Evolutionary conservation across 1,140 invertebrate species (phyloP), one percentile per base, ranked within the genome.

Genomic region (Tetragonula clypearis): DNA sequence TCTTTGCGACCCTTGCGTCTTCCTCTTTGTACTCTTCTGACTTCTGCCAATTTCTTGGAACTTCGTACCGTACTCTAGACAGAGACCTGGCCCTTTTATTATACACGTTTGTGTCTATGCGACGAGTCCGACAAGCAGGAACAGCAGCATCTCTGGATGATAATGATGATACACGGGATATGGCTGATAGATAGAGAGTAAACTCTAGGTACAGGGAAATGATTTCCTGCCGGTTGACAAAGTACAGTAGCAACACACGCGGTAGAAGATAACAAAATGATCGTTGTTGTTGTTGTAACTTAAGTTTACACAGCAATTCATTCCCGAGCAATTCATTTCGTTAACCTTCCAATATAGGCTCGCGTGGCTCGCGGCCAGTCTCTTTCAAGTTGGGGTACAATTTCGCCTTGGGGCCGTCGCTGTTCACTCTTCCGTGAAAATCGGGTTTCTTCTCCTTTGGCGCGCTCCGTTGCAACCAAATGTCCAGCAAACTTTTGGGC

Each of bases 371-470:
- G 62, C 92, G 80, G n/a, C 91, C 91, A 23, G 81, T 80, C 74
- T 95, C 94, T 75, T 97, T 97, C 41, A 98, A 94, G 89, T 98
- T 97, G 0, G 97, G 96, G 95, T 98, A 99, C 2, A 99, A 93
- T 88, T 97, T 97, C 0, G 97, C 97, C 58, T 97, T 94, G 65
- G 94, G 94, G 4, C 96, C 96, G 0, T 96, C 97, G n/a, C 96
- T 96, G 75, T 96, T 97, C 55, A 97, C 90, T 58, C 98, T 95
- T 0, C 98, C 98, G 9, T 96, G 96, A 94, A 99, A 98, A 86
- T 99, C 98, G 1, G 96, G 95, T 30, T 97, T 95, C 35, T 96
- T 95, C 56, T 96, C 94, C 86, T 93, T 96, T 58, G 93, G 95
- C 84, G 92, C 95, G 87, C 92, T 94, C 89, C 92, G 96, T 91